Evolutionary conservation across 1,140 invertebrate genomes (phyloP).

Genomic region (Saccostrea cuccullata): DNA sequence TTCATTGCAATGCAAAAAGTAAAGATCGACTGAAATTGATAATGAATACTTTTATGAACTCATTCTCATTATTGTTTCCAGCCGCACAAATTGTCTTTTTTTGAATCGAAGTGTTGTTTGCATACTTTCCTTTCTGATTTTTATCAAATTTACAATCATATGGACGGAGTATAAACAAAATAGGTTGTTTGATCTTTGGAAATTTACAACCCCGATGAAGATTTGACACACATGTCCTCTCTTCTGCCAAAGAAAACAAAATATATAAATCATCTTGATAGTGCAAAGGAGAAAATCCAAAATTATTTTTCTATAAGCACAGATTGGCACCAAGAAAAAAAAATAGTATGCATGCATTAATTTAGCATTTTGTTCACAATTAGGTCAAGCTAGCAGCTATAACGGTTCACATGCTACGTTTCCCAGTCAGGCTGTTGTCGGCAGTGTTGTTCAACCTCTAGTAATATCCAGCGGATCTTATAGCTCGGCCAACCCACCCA

Average conservation of each 20-base stretch:
- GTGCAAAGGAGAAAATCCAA: not conserved
- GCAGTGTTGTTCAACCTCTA: slow-evolving; percentile 53
- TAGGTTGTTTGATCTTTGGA: slow-evolving; percentile 11
- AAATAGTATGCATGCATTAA: slow-evolving; percentile 29
- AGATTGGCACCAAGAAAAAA: not conserved
- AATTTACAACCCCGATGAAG: slow-evolving; percentile 18
- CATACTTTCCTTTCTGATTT: slow-evolving; percentile 9
- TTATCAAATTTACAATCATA: slow-evolving; percentile 32
- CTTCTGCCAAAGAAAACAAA: not conserved
- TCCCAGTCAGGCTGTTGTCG: slow-evolving; percentile 51
- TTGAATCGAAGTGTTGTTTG: slow-evolving; percentile 19
- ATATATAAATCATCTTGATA: not conserved
- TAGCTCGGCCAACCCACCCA: slow-evolving; percentile 47
- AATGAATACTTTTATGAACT: slow-evolving; percentile 8
- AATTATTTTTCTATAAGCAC: not conserved
- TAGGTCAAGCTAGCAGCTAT: slow-evolving; percentile 56
- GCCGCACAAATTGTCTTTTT: slow-evolving; percentile 27
- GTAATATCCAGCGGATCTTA: slow-evolving; percentile 50
- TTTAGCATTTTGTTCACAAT: slow-evolving; percentile 37
- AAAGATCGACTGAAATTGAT: slow-evolving; percentile 29
- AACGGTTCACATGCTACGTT: slow-evolving; percentile 51
- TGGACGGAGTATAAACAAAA: slow-evolving; percentile 6
- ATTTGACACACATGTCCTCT: slow-evolving; percentile 16
- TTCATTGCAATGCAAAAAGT: slow-evolving; percentile 12
- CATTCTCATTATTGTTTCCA: not conserved